These are phyloP conservation scores for Hafferia zeledoni DNA, from an alignment of 2,797 vertebrate genomes.

Conservation along the genomic window DNA sequence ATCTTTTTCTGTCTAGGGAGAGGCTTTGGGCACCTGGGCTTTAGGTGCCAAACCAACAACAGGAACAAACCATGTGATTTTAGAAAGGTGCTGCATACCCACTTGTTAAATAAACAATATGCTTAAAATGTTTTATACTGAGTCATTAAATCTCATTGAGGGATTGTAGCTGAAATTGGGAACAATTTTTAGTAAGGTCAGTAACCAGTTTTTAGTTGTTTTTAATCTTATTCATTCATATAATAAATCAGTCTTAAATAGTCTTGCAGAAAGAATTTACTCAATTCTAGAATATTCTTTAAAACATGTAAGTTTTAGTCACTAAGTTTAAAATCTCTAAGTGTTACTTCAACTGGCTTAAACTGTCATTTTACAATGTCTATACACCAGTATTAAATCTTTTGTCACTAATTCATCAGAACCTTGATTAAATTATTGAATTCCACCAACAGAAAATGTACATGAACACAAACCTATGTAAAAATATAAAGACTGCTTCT, in stretches of 20 bases:
- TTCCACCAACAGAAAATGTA: neutral
- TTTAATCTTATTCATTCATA: neutral
- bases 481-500: neutral
- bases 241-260: neutral
- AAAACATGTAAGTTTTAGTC: neutral
- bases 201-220: neutral
- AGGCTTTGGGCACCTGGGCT: neutral
- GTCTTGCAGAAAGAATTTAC: neutral
- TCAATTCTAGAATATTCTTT: neutral
- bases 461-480: neutral
- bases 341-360: neutral
- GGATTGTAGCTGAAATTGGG: neutral
- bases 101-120: neutral
- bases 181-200: neutral
- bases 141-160: neutral
- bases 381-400: neutral
- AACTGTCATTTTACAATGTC: neutral
- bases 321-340: neutral
- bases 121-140: neutral
- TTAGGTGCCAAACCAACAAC: neutral
- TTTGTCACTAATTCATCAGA: neutral
- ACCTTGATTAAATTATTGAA: neutral
- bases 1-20: neutral
- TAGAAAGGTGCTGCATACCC: neutral
- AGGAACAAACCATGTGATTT: neutral